phyloP scores from a whole-genome alignment of 30 jellyfish, hydroid and myxozoan species.

The Cassiopea andromeda region DNA sequence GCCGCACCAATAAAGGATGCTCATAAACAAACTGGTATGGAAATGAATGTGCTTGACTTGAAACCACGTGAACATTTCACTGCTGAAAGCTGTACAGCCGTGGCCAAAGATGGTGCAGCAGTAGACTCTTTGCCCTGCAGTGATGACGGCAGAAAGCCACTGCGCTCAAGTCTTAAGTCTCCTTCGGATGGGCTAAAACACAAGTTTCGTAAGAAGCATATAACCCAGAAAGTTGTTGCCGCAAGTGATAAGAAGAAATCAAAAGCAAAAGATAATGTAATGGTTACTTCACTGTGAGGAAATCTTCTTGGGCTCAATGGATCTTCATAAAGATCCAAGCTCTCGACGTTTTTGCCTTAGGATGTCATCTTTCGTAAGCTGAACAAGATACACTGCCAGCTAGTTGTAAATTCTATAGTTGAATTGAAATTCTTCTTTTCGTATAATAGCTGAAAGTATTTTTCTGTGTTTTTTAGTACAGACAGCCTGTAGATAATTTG shows the following conservation, averaged over 20 bases:
- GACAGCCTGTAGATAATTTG: too few relatives aligned
- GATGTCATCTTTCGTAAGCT: too few relatives aligned
- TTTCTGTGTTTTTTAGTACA: too few relatives aligned
- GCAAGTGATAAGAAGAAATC: constrained; percentile 49
- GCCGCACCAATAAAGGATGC: constrained; percentile 68
- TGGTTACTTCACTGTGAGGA: constrained; percentile 49
- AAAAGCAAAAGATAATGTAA: constrained; percentile 48
- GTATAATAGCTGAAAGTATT: too few relatives aligned
- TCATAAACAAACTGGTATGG: constrained; percentile 21
- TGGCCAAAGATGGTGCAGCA: not conserved
- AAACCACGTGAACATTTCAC: constrained; percentile 1
- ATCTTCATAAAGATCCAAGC: too few relatives aligned
- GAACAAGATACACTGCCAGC: too few relatives aligned
- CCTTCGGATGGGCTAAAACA: constrained; percentile 65
- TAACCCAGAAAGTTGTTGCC: constrained; percentile 42
- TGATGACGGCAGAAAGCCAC: constrained; percentile 45
- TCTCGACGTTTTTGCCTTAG: too few relatives aligned
- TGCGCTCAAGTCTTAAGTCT: constrained; percentile 66
- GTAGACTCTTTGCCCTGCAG: constrained; percentile 18
- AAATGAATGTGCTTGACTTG: constrained; percentile 23
- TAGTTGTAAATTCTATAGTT: too few relatives aligned
- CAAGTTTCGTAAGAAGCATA: constrained; percentile 70
- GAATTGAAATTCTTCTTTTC: too few relatives aligned
- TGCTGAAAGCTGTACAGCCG: not conserved
- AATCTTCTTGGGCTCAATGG: not conserved